Evolutionary conservation across 2,888 invertebrate genomes (phyloP).

Genomic region (Dorcus hopei): DNA sequence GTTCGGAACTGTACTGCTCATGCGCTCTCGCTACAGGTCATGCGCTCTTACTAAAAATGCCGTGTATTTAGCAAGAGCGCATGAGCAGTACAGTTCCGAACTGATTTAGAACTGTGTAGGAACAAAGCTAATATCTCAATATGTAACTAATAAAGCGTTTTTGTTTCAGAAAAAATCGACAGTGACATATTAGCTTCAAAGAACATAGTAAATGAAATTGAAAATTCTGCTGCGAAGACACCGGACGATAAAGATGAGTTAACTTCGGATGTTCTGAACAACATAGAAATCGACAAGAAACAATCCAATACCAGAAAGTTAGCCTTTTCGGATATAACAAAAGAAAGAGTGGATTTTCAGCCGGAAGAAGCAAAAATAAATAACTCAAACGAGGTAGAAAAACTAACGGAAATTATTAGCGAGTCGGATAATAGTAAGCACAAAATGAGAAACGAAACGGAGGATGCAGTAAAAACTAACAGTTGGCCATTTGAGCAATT

Average conservation of each 20-base stretch:
- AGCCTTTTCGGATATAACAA: slow-evolving; percentile 2
- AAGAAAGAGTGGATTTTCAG: slow-evolving; percentile 2
- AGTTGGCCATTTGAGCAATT: slow-evolving; percentile 20
- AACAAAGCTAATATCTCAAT: too few relatives aligned
- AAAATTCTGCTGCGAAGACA: slow-evolving; percentile 14
- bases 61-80: too few relatives aligned
- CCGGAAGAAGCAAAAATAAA: background rate
- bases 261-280: slow-evolving; percentile 3
- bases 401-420: background rate
- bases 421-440: too few relatives aligned
- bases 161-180: slow-evolving; percentile 40
- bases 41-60: too few relatives aligned
- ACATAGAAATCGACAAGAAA: slow-evolving; percentile 11
- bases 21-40: too few relatives aligned
- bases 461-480: slow-evolving; percentile 20
- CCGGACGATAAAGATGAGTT: slow-evolving; percentile 7
- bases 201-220: slow-evolving; percentile 34
- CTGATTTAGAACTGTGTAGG: too few relatives aligned
- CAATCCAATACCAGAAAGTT: background rate
- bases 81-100: too few relatives aligned
- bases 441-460: background rate
- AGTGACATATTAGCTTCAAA: slow-evolving; percentile 39
- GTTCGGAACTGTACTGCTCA: too few relatives aligned
- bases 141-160: too few relatives aligned
- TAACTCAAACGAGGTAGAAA: background rate